Evolutionary conservation across 2,113 vertebrate species (phyloP), one percentile per base, ranked within the genome.

Genomic region (Salvelinus fontinalis): DNA sequence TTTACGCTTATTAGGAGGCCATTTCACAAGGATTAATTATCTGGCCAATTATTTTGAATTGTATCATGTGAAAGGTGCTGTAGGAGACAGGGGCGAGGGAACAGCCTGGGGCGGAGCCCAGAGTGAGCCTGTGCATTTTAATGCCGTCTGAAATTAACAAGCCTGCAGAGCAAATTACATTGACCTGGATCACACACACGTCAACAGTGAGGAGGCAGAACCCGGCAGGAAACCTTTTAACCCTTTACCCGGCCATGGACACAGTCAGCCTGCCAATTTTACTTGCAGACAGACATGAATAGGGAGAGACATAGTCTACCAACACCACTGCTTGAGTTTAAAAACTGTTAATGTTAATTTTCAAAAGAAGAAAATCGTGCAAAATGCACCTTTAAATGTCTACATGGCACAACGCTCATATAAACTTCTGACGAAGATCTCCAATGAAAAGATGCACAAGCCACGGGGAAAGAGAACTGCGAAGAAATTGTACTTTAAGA

Each of bases 21-120:
- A 66, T 89, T 87, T 89, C 74, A 75, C 80, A 80, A 81, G 83
- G 84, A 88, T 86, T 86, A 87, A 89, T 89, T 89, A 88, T 88
- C 79, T 78, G 78, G 81, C 79, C 87, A 85, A 85, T 89, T 84
- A 86, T 88, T 89, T 84, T 75, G 81, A 83, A 88, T 83, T 86
- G 76, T 89, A 89, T 89, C 86, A 81, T 84, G 76, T n/a, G 70
- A 87, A 85, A 89, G 85, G 88, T 88, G 78, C 84, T 84, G 80
- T 83, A 79, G 85, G 87, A 87, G 87, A 89, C 79, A 75, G 71
- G 76, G 72, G 79, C 79, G 78, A 83, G 86, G 84, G 83, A 86
- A 81, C 78, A 84, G 80, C 83, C 80, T 73, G 81, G 81, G 83
- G 86, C 73, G 24, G 51, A 54, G 51, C 20, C 75, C 20, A 75